phyloP scores from a whole-genome alignment of 2,888 invertebrate genomes.

The Mimas tiliae region DNA sequence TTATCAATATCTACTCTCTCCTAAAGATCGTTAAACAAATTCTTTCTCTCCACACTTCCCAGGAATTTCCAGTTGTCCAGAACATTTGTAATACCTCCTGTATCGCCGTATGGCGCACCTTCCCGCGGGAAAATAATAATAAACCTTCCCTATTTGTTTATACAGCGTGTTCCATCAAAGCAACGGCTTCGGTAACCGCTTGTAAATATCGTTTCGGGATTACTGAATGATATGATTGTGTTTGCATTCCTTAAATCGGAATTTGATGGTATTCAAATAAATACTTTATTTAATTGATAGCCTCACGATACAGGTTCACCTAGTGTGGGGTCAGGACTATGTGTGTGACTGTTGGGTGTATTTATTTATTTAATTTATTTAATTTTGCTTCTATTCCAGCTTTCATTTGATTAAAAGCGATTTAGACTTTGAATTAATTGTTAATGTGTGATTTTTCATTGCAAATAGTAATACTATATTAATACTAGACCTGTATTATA shows the following conservation, averaged over 20 bases:
- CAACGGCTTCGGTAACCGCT: neutral
- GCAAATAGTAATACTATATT: neutral
- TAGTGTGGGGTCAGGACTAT: too few relatives aligned
- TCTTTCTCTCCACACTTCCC: neutral
- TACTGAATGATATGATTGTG: neutral
- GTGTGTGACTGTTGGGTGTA: too few relatives aligned
- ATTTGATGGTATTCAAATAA: neutral
- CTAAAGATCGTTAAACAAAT: neutral
- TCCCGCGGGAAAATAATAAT: slow-evolving; percentile 53
- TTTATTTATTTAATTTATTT: too few relatives aligned
- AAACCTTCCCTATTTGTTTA: slow-evolving; percentile 53
- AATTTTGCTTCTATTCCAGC: neutral
- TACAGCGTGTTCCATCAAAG: slow-evolving; percentile 39
- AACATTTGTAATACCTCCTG: slow-evolving; percentile 15
- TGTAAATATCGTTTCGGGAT: neutral
- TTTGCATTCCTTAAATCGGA: neutral
- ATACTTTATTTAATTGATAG: neutral
- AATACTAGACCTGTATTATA: too few relatives aligned
- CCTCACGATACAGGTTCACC: too few relatives aligned
- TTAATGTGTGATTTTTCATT: neutral
- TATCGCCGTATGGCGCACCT: slow-evolving; percentile 27
- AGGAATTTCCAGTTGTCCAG: slow-evolving; percentile 1
- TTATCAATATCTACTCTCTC: neutral
- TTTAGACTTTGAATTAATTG: neutral
- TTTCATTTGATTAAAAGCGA: too few relatives aligned